Percentiles rank a stretch among this genome's conserved stretches.
Evolutionary conservation across 2,113 vertebrate species (phyloP).

Genomic region (Ammodytes dubius): DNA sequence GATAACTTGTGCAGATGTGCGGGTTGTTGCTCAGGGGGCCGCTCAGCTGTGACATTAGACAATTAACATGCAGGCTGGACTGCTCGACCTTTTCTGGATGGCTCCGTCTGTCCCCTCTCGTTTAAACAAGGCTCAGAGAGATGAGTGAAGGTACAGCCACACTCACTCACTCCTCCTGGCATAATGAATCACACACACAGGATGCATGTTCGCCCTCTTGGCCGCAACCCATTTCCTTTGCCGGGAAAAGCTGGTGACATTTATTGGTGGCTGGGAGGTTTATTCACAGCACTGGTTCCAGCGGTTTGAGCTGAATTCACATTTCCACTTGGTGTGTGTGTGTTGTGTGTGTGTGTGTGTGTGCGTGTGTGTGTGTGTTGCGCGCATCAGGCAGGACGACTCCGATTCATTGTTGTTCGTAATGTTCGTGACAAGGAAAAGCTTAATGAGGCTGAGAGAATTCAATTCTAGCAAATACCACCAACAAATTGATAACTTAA

Average conservation of each 20-base stretch:
- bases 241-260: constrained; percentile 63
- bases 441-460: constrained; percentile 61
- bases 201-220: constrained; percentile 51
- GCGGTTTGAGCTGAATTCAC: constrained; percentile 7
- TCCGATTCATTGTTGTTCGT: constrained; percentile 52
- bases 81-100: constrained; percentile 73
- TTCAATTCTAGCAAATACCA: constrained; percentile 61
- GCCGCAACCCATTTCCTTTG: constrained; percentile 50
- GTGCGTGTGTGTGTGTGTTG: background rate
- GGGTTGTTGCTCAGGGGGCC: constrained; percentile 35
- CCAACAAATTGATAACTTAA: constrained; percentile 62
- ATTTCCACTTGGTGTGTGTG: constrained; percentile 17
- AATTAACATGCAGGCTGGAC: constrained; percentile 76
- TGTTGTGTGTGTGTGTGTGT: constrained; percentile 12
- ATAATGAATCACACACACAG: constrained; percentile 57
- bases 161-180: constrained; percentile 37
- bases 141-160: constrained; percentile 47
- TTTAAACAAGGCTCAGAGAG: constrained; percentile 62
- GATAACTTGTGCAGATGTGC: constrained; percentile 62
- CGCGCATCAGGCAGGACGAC: constrained; percentile 7
- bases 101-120: constrained; percentile 61
- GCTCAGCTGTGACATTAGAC: constrained; percentile 57
- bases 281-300: constrained; percentile 42
- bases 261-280: constrained; percentile 58
- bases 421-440: constrained; percentile 42